Conservation (phyloP, 2,113 vertebrate genomes). For the Xenopus laevis region DNA sequence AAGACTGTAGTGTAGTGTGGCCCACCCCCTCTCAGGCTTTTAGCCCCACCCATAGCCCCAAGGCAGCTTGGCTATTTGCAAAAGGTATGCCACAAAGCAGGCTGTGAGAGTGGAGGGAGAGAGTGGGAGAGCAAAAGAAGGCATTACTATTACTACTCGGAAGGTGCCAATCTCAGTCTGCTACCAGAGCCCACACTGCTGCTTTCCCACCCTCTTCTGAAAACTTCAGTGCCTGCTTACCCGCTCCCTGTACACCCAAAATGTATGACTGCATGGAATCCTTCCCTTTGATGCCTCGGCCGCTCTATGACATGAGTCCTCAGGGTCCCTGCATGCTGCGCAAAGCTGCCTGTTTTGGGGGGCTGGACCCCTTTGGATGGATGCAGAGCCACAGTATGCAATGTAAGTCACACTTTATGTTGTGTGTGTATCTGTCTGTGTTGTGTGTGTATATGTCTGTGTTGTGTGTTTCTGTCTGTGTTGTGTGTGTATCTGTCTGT, state of each 20-base stretch:
- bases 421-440: background rate
- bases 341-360: slow-evolving; percentile 75
- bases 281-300: slow-evolving; percentile 79
- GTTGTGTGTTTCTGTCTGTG: no score
- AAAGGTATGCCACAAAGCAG: slow-evolving; percentile 44
- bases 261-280: slow-evolving; percentile 91
- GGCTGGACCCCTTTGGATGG: slow-evolving; percentile 77
- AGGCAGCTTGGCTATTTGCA: slow-evolving; percentile 34
- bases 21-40: slow-evolving; percentile 19
- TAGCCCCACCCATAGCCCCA: slow-evolving; percentile 23
- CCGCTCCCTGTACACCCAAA: background rate
- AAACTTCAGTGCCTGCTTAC: background rate
- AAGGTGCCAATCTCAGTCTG: slow-evolving; percentile 8
- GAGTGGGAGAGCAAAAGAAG: background rate
- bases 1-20: slow-evolving; percentile 25
- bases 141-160: background rate
- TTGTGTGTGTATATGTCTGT: no score
- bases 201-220: background rate
- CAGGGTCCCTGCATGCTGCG: slow-evolving; percentile 84
- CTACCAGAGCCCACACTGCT: background rate
- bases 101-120: slow-evolving; percentile 30
- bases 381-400: slow-evolving; percentile 74
- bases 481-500: background rate
- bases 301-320: slow-evolving; percentile 80
- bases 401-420: slow-evolving; percentile 64